These are phyloP conservation scores for Lagria hirta DNA, from an alignment of 2,888 invertebrate species.

Conservation along the genomic window DNA sequence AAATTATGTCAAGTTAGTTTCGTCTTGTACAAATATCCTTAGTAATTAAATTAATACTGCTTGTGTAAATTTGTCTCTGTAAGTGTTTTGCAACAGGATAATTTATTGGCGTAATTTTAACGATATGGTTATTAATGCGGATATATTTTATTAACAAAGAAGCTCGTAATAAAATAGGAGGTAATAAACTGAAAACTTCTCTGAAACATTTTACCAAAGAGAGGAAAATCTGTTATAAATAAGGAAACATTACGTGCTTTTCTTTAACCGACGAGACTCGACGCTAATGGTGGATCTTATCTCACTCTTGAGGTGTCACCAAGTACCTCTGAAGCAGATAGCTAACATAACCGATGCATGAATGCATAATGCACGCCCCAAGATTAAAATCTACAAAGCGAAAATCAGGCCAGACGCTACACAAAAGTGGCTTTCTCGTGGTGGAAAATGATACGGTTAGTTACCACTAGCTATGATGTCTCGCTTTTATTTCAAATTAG, in stretches of 20 bases:
- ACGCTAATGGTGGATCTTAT: conserved; percentile 41
- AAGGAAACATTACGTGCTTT: conserved; percentile 14
- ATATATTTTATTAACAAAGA: too few relatives aligned
- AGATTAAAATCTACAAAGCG: conserved; percentile 37
- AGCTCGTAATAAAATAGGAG: too few relatives aligned
- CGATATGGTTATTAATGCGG: too few relatives aligned
- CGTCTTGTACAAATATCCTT: too few relatives aligned
- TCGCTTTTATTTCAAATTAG: conserved; percentile 16
- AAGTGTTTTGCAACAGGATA: too few relatives aligned
- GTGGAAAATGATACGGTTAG: conserved; percentile 11
- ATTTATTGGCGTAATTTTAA: too few relatives aligned
- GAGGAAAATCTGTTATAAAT: conserved; percentile 15
- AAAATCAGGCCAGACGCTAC: conserved; percentile 22
- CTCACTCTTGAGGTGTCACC: conserved; percentile 42
- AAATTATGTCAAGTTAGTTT: too few relatives aligned
- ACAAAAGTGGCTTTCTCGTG: conserved; percentile 17
- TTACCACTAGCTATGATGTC: conserved; percentile 16
- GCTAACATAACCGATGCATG: conserved; percentile 40
- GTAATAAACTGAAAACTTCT: conserved; percentile 4
- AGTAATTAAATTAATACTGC: too few relatives aligned
- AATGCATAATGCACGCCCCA: conserved; percentile 35
- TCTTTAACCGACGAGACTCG: conserved; percentile 27
- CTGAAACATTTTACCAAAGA: conserved; percentile 8
- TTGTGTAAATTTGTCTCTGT: too few relatives aligned
- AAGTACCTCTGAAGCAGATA: conserved; percentile 42